Conservation (phyloP, 64 coral and sea anemone genomes). For the Hydrozoanthus tunicans region DNA sequence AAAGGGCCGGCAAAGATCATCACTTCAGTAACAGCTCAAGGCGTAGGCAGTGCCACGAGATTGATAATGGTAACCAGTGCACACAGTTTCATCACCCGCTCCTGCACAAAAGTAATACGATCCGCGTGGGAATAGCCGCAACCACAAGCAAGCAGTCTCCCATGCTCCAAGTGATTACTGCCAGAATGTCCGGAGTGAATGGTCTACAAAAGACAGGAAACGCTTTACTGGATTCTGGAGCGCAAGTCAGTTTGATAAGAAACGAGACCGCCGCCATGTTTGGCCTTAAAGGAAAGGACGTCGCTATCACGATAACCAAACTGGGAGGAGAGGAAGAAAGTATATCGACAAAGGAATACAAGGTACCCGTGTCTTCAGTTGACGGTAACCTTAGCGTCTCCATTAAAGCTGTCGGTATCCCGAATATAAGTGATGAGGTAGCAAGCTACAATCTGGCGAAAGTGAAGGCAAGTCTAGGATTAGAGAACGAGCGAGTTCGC, state of each 20-base stretch:
- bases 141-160: neutral
- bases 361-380: conserved; percentile 54
- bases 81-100: conserved; percentile 47
- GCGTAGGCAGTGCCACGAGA: conserved; percentile 32
- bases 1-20: conserved; percentile 45
- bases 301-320: conserved; percentile 59
- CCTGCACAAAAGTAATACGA: conserved; percentile 23
- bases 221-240: conserved; percentile 60
- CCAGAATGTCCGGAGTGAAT: conserved; percentile 12
- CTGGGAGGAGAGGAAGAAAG: conserved; percentile 62
- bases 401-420: neutral
- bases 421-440: too few relatives aligned
- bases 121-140: conserved; percentile 1
- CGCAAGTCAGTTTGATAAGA: conserved; percentile 54
- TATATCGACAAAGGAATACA: conserved; percentile 62
- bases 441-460: neutral
- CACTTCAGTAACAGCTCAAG: conserved; percentile 20
- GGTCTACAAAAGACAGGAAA: conserved; percentile 60
- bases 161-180: conserved; percentile 43
- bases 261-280: conserved; percentile 51
- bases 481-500: too few relatives aligned
- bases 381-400: neutral
- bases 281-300: conserved; percentile 37
- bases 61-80: conserved; percentile 52
- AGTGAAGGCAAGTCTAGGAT: too few relatives aligned